These are phyloP conservation scores for Oenanthe melanoleuca DNA, from an alignment of 2,113 vertebrate species.

Conservation along the genomic window DNA sequence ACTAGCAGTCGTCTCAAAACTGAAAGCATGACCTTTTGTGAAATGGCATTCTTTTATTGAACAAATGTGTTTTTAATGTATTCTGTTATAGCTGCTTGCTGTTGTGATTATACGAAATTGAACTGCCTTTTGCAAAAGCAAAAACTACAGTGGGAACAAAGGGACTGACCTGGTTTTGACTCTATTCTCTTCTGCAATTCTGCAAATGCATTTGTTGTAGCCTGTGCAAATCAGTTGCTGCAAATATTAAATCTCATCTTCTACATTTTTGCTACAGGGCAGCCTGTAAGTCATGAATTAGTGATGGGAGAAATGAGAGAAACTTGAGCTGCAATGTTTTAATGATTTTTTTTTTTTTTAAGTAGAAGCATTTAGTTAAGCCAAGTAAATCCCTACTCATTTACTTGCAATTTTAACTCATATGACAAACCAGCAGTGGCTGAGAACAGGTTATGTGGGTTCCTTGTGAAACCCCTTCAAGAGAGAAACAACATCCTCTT, in stretches of 20 bases:
- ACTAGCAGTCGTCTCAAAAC: slow-evolving; percentile 26
- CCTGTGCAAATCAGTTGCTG: background rate
- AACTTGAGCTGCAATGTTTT: background rate
- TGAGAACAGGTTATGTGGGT: background rate
- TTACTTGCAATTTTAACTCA: background rate
- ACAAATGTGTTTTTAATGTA: slow-evolving; percentile 37
- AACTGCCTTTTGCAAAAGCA: background rate
- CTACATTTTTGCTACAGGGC: background rate
- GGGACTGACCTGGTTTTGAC: background rate
- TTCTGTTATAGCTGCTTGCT: slow-evolving; percentile 46
- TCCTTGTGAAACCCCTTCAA: background rate
- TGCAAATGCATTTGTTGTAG: background rate
- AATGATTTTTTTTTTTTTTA: background rate
- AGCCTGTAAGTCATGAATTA: background rate
- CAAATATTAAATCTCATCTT: background rate
- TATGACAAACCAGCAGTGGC: background rate
- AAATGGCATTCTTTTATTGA: slow-evolving; percentile 50
- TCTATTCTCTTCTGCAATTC: background rate
- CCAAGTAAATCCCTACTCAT: background rate
- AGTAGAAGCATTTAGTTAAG: background rate
- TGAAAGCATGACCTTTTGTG: slow-evolving; percentile 49
- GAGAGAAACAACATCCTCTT: background rate
- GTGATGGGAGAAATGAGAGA: background rate
- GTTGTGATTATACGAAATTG: background rate
- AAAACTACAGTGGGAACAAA: background rate